A percentile compares a stretch with the other conserved stretches of the same genome.
These are phyloP conservation scores for Mellilla xanthometata DNA, from an alignment of 2,888 invertebrate genomes.

Conservation along the genomic window DNA sequence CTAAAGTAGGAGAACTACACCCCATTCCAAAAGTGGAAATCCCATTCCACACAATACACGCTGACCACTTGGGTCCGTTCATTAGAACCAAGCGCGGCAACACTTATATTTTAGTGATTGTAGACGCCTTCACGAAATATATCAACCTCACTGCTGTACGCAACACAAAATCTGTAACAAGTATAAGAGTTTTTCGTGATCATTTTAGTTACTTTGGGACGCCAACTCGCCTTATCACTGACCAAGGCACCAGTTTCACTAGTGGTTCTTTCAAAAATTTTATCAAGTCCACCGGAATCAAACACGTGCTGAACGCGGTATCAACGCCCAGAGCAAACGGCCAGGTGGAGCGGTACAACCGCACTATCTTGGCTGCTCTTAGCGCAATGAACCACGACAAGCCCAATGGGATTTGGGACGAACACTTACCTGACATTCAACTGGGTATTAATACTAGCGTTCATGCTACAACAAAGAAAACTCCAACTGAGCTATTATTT, in stretches of 20 bases:
- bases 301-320: slow-evolving; percentile 12
- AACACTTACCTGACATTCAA: slow-evolving; percentile 1
- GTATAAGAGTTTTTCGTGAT: slow-evolving; percentile 2
- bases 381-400: background rate
- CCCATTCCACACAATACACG: slow-evolving; percentile 5
- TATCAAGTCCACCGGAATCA: background rate
- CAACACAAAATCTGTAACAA: slow-evolving; percentile 5
- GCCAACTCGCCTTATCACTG: slow-evolving; percentile 3
- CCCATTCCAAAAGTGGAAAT: slow-evolving; percentile 3
- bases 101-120: slow-evolving; percentile 3
- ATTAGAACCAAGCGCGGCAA: slow-evolving; percentile 1
- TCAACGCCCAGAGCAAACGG: slow-evolving; percentile 11
- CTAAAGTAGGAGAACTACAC: slow-evolving; percentile 6
- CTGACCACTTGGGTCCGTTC: slow-evolving; percentile 15
- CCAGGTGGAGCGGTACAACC: slow-evolving; percentile 11
- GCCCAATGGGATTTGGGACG: slow-evolving; percentile 7
- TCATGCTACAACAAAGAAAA: background rate
- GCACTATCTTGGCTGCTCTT: slow-evolving; percentile 6
- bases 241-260: slow-evolving; percentile 11
- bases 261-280: background rate
- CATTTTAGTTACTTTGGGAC: slow-evolving; percentile 1
- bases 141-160: slow-evolving; percentile 1
- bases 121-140: slow-evolving; percentile 12
- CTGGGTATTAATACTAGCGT: slow-evolving; percentile 10
- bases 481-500: slow-evolving; percentile 10